Evolutionary conservation across 2,797 vertebrate genomes (phyloP).

Genomic region (Lacerta agilis): DNA sequence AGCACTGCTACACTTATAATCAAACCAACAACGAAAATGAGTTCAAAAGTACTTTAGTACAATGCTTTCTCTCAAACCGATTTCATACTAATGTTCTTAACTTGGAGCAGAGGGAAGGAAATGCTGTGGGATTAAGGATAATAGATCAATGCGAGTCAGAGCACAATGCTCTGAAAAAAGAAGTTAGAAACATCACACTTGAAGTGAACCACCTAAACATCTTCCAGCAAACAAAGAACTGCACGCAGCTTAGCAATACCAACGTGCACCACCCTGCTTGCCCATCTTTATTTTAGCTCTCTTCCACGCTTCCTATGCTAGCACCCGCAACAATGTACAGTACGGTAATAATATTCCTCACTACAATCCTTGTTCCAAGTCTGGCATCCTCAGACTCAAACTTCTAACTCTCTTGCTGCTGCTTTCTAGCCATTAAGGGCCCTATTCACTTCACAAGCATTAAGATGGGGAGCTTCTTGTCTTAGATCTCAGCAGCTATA

Average conservation of each 20-base stretch:
- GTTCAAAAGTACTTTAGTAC: not conserved
- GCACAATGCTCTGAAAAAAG: not conserved
- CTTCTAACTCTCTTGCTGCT: not conserved
- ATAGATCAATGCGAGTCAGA: not conserved
- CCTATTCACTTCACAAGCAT: not conserved
- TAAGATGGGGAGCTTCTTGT: not conserved
- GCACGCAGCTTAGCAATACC: constrained; percentile 2
- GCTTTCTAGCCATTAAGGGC: not conserved
- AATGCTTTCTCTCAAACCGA: not conserved
- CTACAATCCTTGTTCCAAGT: not conserved
- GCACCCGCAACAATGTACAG: not conserved
- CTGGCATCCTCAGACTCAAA: not conserved
- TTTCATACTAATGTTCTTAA: not conserved
- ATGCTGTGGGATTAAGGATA: not conserved
- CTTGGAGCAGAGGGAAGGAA: not conserved
- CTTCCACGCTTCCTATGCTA: not conserved
- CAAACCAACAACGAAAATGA: not conserved
- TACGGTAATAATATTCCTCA: not conserved
- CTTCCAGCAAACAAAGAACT: constrained; percentile 54
- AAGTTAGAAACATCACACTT: constrained; percentile 35
- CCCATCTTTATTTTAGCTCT: not conserved
- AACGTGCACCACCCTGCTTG: not conserved
- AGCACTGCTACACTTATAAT: not conserved
- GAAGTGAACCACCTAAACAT: constrained; percentile 9
- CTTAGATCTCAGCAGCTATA: not conserved